Evolutionary conservation across 2,797 vertebrate genomes (phyloP).

Genomic region (Notamacropus eugenii): DNA sequence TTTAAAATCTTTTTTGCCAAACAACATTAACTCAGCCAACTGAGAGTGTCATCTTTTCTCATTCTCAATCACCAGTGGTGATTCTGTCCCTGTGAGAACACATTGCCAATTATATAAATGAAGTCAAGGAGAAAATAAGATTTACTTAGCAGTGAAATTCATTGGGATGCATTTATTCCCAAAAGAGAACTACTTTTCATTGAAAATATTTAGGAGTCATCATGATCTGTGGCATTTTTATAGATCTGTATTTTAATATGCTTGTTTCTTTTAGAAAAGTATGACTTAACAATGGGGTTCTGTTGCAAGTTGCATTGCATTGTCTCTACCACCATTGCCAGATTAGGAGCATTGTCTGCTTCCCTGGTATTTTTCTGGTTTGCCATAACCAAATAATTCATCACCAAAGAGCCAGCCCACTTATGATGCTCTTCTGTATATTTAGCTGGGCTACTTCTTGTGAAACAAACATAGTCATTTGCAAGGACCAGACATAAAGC

Average conservation of each 20-base stretch:
- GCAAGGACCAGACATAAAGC: not conserved
- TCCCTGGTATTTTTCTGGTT: not conserved
- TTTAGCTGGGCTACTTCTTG: not conserved
- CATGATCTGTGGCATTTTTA: not conserved
- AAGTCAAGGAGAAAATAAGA: not conserved
- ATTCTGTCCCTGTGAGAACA: not conserved
- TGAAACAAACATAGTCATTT: not conserved
- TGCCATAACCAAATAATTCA: not conserved
- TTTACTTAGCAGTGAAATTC: not conserved
- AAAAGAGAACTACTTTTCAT: not conserved
- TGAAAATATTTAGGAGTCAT: not conserved
- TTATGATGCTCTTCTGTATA: not conserved
- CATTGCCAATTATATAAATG: not conserved
- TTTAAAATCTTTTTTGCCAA: not conserved
- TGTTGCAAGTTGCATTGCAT: not conserved
- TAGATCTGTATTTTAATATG: not conserved
- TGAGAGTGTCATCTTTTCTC: not conserved
- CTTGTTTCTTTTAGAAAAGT: not conserved
- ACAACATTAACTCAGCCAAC: not conserved
- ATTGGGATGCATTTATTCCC: not conserved
- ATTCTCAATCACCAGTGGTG: not conserved
- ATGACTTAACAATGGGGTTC: not conserved
- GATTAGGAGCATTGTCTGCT: not conserved
- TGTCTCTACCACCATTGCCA: not conserved
- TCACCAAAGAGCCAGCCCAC: not conserved